These are phyloP conservation scores for Micrasema longulum DNA, from an alignment of 1,140 invertebrate species.

Conservation along the genomic window DNA sequence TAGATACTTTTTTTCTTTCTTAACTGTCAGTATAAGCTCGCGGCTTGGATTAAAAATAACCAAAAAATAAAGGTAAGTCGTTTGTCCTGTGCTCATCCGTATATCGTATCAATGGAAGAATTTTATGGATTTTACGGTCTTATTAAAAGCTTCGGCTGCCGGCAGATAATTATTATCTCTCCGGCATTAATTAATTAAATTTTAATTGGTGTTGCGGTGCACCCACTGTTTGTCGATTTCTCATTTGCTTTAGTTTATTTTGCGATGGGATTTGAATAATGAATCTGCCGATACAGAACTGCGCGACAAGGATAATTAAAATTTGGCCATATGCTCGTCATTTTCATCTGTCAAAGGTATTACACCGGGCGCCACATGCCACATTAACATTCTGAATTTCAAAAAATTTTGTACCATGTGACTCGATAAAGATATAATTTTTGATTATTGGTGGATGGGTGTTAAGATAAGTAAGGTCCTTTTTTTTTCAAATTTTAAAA, in stretches of 20 bases:
- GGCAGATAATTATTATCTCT: conserved; percentile 6
- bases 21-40: not conserved
- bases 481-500: too few species aligned
- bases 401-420: too few species aligned
- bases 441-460: too few species aligned
- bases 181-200: conserved; percentile 7
- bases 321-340: too few species aligned
- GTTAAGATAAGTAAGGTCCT: too few species aligned
- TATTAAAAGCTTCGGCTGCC: not conserved
- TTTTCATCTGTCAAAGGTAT: too few species aligned
- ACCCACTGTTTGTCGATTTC: conserved; percentile 8
- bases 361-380: too few species aligned
- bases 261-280: conserved; percentile 14
- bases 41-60: not conserved
- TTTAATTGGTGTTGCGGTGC: conserved; percentile 13
- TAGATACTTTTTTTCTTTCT: too few species aligned
- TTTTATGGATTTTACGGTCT: not conserved
- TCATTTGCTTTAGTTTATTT: conserved; percentile 1
- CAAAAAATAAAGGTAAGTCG: too few species aligned
- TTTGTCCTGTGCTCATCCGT: not conserved
- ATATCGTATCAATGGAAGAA: not conserved
- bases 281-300: conserved; percentile 5
- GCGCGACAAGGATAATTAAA: too few species aligned
- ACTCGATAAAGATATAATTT: too few species aligned
- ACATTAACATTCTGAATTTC: too few species aligned